A percentile compares a stretch with the other conserved stretches of the same genome.
Evolutionary conservation across 2,888 invertebrate species (phyloP).

Genomic region (Blastobasis lacticolella): DNA sequence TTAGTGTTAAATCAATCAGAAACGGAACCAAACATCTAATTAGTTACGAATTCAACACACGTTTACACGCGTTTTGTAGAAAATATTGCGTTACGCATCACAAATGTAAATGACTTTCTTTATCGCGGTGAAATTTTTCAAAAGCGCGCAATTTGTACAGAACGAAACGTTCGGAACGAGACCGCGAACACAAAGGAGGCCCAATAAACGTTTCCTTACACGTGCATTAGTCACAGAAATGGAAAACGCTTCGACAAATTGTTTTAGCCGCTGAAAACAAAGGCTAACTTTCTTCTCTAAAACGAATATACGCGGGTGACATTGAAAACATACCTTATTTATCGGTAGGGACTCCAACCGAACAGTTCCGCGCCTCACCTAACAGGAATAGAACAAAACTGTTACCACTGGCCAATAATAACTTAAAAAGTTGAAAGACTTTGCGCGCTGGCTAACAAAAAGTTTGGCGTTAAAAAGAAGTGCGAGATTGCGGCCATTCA

Average conservation of each 20-base stretch:
- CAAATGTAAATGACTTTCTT: slow-evolving; percentile 26
- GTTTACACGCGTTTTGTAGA: too few relatives aligned
- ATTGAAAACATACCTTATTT: slow-evolving; percentile 45
- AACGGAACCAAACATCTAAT: too few relatives aligned
- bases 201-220: slow-evolving; percentile 45
- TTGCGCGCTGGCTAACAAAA: background rate
- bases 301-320: slow-evolving; percentile 41
- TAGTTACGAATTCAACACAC: too few relatives aligned
- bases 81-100: background rate
- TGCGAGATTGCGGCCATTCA: background rate
- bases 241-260: slow-evolving; percentile 49
- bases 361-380: slow-evolving; percentile 27
- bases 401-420: slow-evolving; percentile 1
- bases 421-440: slow-evolving; percentile 2
- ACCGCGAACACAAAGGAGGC: slow-evolving; percentile 41
- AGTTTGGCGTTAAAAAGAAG: slow-evolving; percentile 1
- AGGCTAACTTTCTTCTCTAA: slow-evolving; percentile 50
- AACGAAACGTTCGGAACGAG: slow-evolving; percentile 22
- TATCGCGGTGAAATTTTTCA: slow-evolving; percentile 45
- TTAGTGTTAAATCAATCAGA: too few relatives aligned
- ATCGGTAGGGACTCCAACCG: slow-evolving; percentile 35
- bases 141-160: slow-evolving; percentile 35
- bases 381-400: slow-evolving; percentile 12
- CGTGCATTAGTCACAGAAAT: slow-evolving; percentile 55
- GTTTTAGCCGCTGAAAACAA: slow-evolving; percentile 56